Percentiles rank a stretch among this genome's conserved stretches.
Evolutionary conservation across 2,888 invertebrate species (phyloP).

Genomic region (Teleiodes luculella): DNA sequence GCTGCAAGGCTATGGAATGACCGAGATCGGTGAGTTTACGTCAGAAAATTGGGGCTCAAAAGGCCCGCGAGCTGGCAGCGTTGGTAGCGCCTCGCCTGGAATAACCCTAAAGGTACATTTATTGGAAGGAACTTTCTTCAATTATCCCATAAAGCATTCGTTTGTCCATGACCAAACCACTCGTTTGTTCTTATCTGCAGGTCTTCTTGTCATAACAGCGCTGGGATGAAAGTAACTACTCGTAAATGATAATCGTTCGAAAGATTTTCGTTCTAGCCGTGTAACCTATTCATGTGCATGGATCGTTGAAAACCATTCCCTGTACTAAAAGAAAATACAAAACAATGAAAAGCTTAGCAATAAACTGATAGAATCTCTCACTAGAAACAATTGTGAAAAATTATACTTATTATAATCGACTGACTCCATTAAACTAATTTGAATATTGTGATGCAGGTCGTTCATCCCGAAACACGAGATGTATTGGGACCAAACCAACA

Average conservation of each 20-base stretch:
- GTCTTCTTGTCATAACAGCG: too few relatives aligned
- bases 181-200: too few relatives aligned
- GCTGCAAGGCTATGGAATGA: slow-evolving; percentile 63
- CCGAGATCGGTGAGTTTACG: slow-evolving; percentile 59
- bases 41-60: slow-evolving; percentile 54
- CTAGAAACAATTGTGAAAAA: too few relatives aligned
- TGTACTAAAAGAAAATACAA: too few relatives aligned
- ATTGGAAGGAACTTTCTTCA: not conserved
- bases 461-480: slow-evolving; percentile 62
- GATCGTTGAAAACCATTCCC: too few relatives aligned
- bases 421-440: not conserved
- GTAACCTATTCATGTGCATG: too few relatives aligned
- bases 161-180: not conserved
- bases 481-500: slow-evolving; percentile 61
- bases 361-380: too few relatives aligned
- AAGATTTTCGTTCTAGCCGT: too few relatives aligned
- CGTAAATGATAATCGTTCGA: too few relatives aligned
- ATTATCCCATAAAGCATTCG: not conserved
- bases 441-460: slow-evolving; percentile 42
- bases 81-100: slow-evolving; percentile 57
- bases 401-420: not conserved
- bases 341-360: too few relatives aligned
- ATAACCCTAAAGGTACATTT: slow-evolving; percentile 49
- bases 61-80: slow-evolving; percentile 54
- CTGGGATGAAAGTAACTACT: too few relatives aligned